phyloP scores from a whole-genome alignment of 2,113 vertebrate species.

The Poeciliopsis occidentalis region DNA sequence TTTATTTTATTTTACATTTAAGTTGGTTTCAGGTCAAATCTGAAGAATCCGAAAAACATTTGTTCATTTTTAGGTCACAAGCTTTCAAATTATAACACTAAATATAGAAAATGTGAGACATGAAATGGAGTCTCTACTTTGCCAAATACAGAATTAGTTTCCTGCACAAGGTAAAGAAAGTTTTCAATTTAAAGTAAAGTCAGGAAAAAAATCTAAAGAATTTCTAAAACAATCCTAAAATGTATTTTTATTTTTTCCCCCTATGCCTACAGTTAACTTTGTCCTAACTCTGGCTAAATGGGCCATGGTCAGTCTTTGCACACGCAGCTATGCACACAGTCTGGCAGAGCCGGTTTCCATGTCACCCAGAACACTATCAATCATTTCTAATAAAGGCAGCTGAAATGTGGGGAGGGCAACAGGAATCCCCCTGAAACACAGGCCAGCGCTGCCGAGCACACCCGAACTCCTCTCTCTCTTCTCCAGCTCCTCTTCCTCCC shows the following conservation, averaged over 20 bases:
- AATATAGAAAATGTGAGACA: neutral
- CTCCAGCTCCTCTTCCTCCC: slow-evolving; percentile 57
- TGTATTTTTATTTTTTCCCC: too few species aligned
- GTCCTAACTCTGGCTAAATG: slow-evolving; percentile 24
- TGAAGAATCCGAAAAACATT: neutral
- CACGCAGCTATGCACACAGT: slow-evolving; percentile 4
- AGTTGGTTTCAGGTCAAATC: neutral
- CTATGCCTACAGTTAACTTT: neutral
- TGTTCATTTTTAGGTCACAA: neutral
- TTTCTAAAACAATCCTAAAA: too few species aligned
- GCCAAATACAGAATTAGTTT: neutral
- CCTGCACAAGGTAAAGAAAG: neutral
- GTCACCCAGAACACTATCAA: slow-evolving; percentile 52
- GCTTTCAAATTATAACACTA: neutral
- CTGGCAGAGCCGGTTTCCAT: slow-evolving; percentile 28
- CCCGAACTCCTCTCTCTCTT: slow-evolving; percentile 34
- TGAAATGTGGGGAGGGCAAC: slow-evolving; percentile 44
- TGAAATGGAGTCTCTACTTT: neutral
- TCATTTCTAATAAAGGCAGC: slow-evolving; percentile 59
- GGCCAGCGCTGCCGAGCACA: slow-evolving; percentile 33
- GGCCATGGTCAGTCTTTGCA: slow-evolving; percentile 32
- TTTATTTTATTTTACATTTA: neutral
- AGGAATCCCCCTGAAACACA: slow-evolving; percentile 71
- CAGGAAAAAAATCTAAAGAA: neutral
- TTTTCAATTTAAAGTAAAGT: neutral